Evolutionary conservation across 2,888 invertebrate species (phyloP).

Genomic region (Archips crataeganus): DNA sequence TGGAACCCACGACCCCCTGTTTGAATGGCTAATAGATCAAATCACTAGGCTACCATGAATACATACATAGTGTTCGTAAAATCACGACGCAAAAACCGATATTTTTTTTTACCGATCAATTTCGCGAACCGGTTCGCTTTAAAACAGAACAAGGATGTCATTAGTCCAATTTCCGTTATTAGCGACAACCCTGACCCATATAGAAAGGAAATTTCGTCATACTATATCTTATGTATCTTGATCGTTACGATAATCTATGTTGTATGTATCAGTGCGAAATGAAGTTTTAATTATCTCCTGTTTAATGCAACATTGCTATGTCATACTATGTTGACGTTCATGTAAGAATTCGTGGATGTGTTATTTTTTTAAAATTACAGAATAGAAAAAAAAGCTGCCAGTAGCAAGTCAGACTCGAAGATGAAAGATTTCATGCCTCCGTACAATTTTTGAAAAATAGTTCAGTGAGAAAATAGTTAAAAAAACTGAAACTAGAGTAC

Average conservation of each 20-base stretch:
- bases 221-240: slow-evolving; percentile 8
- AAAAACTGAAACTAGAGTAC: too few relatives aligned
- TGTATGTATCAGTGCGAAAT: slow-evolving; percentile 24
- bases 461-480: too few relatives aligned
- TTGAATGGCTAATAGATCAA: too few relatives aligned
- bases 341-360: slow-evolving; percentile 21
- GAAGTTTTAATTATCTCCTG: slow-evolving; percentile 35
- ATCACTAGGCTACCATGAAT: too few relatives aligned
- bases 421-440: too few relatives aligned
- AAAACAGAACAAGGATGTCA: slow-evolving; percentile 36
- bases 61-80: neutral
- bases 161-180: slow-evolving; percentile 36
- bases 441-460: too few relatives aligned
- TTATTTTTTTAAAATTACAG: neutral
- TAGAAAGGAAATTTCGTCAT: slow-evolving; percentile 34
- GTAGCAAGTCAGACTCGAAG: too few relatives aligned
- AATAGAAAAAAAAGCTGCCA: too few relatives aligned
- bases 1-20: too few relatives aligned
- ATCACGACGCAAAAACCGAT: slow-evolving; percentile 3
- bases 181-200: slow-evolving; percentile 33
- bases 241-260: slow-evolving; percentile 29
- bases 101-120: slow-evolving; percentile 31
- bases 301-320: slow-evolving; percentile 45
- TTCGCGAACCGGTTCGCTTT: slow-evolving; percentile 25
- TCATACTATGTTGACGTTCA: slow-evolving; percentile 19